Evolutionary conservation across 2,888 invertebrate species (phyloP).

Genomic region (Polydrusus pterygomalis): DNA sequence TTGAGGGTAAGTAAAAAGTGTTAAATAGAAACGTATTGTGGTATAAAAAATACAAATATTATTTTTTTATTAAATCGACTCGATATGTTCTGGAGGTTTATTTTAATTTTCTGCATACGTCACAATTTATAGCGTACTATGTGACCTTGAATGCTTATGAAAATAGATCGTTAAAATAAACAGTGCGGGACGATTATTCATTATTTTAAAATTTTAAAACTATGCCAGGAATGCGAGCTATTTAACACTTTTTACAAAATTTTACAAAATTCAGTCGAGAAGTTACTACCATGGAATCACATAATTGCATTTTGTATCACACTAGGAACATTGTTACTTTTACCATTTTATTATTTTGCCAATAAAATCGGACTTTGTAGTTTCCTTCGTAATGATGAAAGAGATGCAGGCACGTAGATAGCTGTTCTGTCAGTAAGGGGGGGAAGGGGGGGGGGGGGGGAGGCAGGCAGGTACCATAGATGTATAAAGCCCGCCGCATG

Average conservation of each 20-base stretch:
- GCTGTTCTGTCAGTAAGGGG: too few relatives aligned
- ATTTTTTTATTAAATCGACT: neutral
- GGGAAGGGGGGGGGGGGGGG: too few relatives aligned
- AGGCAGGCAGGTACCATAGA: too few relatives aligned
- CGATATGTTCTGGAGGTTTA: neutral
- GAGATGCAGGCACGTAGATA: too few relatives aligned
- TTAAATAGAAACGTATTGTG: constrained; percentile 11
- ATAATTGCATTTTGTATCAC: constrained; percentile 14
- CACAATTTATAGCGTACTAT: constrained; percentile 9
- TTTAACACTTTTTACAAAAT: constrained; percentile 36
- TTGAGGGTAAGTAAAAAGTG: constrained; percentile 46
- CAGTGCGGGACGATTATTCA: constrained; percentile 2
- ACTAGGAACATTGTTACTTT: neutral
- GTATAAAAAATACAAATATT: too few relatives aligned
- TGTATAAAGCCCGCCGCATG: too few relatives aligned
- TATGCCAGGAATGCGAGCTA: constrained; percentile 28
- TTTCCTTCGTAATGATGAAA: too few relatives aligned
- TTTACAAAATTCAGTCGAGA: too few relatives aligned
- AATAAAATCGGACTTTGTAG: too few relatives aligned
- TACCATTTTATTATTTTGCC: too few relatives aligned
- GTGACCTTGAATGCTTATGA: constrained; percentile 39
- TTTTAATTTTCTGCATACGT: neutral
- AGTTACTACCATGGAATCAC: too few relatives aligned
- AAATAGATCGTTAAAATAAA: constrained; percentile 32
- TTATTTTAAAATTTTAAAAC: constrained; percentile 21